A percentile compares a stretch with the other conserved stretches of the same genome.
Conservation (phyloP, 2,797 vertebrate genomes). For the Lacerta viridis region DNA sequence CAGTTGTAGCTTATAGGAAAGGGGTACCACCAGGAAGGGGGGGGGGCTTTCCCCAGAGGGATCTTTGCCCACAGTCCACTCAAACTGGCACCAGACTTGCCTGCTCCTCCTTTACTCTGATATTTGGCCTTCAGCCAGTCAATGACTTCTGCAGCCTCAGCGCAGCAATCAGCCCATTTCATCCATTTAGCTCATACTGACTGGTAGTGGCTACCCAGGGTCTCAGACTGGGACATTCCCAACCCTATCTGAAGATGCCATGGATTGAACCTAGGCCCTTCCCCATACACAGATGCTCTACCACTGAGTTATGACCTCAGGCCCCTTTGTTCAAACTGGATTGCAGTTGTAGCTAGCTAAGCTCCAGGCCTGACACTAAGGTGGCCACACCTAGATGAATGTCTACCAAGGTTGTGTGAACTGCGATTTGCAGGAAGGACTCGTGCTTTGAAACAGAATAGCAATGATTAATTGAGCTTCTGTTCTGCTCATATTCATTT, state of each 20-base stretch:
- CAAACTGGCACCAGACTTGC: background rate
- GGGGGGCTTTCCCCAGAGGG: too few species aligned
- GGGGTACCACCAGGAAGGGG: too few species aligned
- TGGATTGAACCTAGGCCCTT: too few species aligned
- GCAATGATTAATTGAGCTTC: background rate
- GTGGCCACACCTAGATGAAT: background rate
- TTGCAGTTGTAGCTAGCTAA: background rate
- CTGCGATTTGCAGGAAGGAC: background rate
- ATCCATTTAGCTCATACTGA: too few species aligned
- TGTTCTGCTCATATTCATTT: background rate
- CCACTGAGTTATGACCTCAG: background rate
- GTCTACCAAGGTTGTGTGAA: background rate
- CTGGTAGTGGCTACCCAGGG: too few species aligned
- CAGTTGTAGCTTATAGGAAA: too few species aligned
- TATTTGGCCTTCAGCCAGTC: background rate
- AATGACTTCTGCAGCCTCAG: background rate
- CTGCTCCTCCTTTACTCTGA: background rate
- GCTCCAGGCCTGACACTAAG: background rate
- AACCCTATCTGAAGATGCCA: too few species aligned
- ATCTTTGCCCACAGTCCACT: too few species aligned
- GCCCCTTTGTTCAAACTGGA: background rate
- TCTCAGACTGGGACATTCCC: too few species aligned
- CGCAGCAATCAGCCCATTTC: too few species aligned
- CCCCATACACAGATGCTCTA: too few species aligned
- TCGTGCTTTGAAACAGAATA: background rate